Base-by-base conservation (phyloP, 2,113 vertebrate genomes). In the Oenanthe melanoleuca region DNA sequence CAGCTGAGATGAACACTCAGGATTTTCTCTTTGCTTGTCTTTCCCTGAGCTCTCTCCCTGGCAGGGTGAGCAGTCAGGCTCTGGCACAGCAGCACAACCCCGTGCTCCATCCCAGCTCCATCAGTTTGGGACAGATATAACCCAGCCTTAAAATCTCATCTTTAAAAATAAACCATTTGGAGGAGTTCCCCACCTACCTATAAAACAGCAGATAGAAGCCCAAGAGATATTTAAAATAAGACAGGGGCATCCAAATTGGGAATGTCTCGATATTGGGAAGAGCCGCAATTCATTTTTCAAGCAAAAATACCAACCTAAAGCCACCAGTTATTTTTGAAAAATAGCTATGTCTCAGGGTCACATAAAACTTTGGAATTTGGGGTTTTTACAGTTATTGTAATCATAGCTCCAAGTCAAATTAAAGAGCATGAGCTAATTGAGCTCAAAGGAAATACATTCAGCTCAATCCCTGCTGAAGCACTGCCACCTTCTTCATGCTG, bases 261-360 rank as follows among this genome's bases (percentile, higher is more conserved):
- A 90, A 63, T 28, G 34, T n/a, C 63, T 65, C 61, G 57, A 37
- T 34, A 14, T 0, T 5, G 13, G 25, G 28, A 88, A 65, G n/a
- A 61, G 9, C 42, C 23, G 38, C 19, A 47, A 38, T 53, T 78
- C 26, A 6, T 5, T 77, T 78, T 85, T 86, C 57, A 52, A 70
- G 64, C 14, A 70, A 78, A 83, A 21, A 19, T 44, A 57, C 9
- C 20, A 7, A 84, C 6, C 12, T 23, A 86, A 78, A 91, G 12
- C 5, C 0, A 5, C 0, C 50, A 52, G 0, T 22, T 52, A 52
- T 59, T 78, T 74, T n/a, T 13, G 4, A 42, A 59, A 57, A 70
- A 31, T 2, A 55, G 26, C 25, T 72, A 3, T 11, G 11, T 33
- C 63, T 70, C n/a, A 52, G 33, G 16, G n/a, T 57, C 69, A 72